These are phyloP conservation scores for Nyctereutes procyonoides DNA, from an alignment of 2,113 vertebrate species.

Conservation along the genomic window DNA sequence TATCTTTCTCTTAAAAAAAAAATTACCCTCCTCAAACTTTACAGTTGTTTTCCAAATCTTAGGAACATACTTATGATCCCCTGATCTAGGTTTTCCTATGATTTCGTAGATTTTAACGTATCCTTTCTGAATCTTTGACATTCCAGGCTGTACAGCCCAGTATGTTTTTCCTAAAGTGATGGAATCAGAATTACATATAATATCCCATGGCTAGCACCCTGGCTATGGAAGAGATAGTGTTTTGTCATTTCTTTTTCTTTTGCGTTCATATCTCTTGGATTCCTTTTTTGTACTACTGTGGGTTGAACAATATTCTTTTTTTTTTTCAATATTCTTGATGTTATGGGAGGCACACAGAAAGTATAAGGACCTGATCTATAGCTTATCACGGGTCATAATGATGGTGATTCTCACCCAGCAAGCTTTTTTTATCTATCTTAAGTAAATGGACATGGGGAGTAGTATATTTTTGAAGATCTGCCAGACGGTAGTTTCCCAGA, in stretches of 20 bases:
- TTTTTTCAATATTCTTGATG: not conserved
- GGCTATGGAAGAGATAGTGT: not conserved
- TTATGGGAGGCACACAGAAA: constrained; percentile 5
- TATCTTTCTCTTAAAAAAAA: not conserved
- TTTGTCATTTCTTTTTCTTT: constrained; percentile 45
- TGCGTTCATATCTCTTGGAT: not conserved
- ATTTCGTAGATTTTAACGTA: not conserved
- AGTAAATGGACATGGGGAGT: not conserved
- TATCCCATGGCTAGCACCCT: not conserved
- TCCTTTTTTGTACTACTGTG: constrained; percentile 6
- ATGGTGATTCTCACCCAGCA: not conserved
- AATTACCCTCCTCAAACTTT: not conserved
- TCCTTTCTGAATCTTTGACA: not conserved
- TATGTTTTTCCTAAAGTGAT: constrained; percentile 8
- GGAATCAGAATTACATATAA: not conserved
- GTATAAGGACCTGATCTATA: not conserved
- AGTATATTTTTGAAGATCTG: constrained; percentile 2
- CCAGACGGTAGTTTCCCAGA: not conserved
- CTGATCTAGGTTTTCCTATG: not conserved
- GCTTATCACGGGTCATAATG: not conserved
- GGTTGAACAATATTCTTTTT: not conserved
- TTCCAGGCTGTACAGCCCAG: not conserved
- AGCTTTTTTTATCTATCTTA: not conserved
- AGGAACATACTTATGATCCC: not conserved
- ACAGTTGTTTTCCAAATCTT: constrained; percentile 4